A percentile compares a stretch with the other conserved stretches of the same genome.
Conservation (phyloP, 2,888 invertebrate genomes). For the Drosophila algonquin region DNA sequence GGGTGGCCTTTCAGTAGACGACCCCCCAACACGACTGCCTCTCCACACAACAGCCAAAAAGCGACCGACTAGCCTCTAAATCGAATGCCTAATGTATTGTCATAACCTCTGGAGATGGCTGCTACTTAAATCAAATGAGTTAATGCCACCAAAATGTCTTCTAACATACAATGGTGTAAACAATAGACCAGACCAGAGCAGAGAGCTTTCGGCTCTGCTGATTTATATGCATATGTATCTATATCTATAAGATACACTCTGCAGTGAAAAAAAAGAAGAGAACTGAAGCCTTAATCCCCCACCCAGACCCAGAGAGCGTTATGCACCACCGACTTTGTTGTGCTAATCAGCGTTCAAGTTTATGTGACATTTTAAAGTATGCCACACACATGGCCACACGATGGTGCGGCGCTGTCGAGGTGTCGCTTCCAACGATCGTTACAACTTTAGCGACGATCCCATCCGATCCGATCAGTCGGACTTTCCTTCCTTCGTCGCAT, state of each 20-base stretch:
- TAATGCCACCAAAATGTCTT: conserved; percentile 68
- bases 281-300: conserved; percentile 48
- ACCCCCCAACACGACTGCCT: conserved; percentile 49
- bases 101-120: conserved; percentile 52
- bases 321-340: conserved; percentile 74
- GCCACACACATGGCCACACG: conserved; percentile 67
- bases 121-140: conserved; percentile 75
- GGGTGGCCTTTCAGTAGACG: conserved; percentile 39
- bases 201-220: conserved; percentile 34
- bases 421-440: conserved; percentile 66
- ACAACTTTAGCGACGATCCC: conserved; percentile 38
- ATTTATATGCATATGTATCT: conserved; percentile 60
- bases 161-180: conserved; percentile 70
- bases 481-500: conserved; percentile 63
- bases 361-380: conserved; percentile 79
- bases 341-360: conserved; percentile 80
- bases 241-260: conserved; percentile 10
- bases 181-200: conserved; percentile 57
- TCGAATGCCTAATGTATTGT: conserved; percentile 41
- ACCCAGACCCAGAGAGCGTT: conserved; percentile 1
- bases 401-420: conserved; percentile 73
- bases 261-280: conserved; percentile 2
- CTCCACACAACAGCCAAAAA: neutral
- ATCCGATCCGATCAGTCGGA: neutral
- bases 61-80: neutral